Conservation (phyloP, 2,113 vertebrate species). For the Neolamprologus hecqui region DNA sequence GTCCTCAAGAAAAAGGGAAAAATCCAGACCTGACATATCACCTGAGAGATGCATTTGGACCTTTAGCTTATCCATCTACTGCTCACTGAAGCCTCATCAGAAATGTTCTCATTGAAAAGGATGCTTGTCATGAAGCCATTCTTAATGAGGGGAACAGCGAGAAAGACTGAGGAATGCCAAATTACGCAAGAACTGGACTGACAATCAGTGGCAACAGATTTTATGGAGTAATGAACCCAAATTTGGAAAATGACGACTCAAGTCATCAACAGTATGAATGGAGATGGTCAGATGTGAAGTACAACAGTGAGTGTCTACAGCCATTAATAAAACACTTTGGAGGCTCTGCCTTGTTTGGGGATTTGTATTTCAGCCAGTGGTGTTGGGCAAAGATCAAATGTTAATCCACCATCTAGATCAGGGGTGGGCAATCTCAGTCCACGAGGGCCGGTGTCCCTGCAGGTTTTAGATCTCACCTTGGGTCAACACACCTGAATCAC, state of each 20-base stretch:
- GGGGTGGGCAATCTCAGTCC: accelerated
- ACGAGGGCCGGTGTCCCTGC: too few relatives aligned
- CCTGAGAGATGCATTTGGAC: neutral
- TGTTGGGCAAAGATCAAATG: neutral
- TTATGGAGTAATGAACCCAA: neutral
- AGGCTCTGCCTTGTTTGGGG: neutral
- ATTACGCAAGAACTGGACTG: neutral
- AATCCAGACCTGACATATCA: neutral
- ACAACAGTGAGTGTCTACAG: neutral
- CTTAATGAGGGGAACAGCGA: neutral
- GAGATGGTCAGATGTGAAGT: neutral
- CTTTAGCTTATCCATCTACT: neutral
- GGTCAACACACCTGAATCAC: too few relatives aligned
- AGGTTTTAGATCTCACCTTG: too few relatives aligned
- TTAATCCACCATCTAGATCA: accelerated
- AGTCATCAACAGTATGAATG: neutral
- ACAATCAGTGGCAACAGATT: neutral
- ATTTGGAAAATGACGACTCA: neutral
- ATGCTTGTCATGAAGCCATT: neutral
- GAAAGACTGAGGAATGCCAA: neutral
- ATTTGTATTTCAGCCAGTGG: neutral
- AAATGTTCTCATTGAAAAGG: neutral
- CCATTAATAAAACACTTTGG: neutral
- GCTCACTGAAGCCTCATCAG: neutral
- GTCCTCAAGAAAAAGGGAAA: neutral